Evolutionary conservation across 2,888 invertebrate genomes (phyloP), one percentile per base, ranked within the genome.

Genomic region (Merodon equestris): DNA sequence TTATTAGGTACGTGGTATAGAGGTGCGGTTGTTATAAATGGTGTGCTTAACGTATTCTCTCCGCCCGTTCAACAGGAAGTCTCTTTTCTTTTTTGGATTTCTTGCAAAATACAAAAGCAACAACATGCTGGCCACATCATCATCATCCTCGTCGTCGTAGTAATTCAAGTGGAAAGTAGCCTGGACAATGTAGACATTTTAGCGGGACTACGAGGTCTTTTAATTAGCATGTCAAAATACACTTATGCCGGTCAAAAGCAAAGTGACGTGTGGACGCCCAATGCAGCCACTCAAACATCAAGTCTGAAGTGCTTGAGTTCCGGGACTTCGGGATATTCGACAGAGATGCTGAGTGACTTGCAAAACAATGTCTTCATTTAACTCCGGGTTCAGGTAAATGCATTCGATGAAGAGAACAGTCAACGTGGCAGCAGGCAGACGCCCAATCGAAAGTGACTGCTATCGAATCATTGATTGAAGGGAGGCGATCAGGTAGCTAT

Each of bases 221-320:
- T 86, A 86, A 86, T 87, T 86, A 86, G 86, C 87, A 86, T 86
- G 86, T 87, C 86, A 86, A 76, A 83, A 82, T 77, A 68, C 83
- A 83, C 83, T 83, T 82, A 76, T 45, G 82, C 58, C 67, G 66
- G 48, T 68, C 76, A 61, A 63, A 75, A 70, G 60, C 53, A 40
- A n/a, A 68, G 60, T 73, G 72, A 82, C 81, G 76, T 56, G 61
- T 36, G 58, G 60, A 81, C 75, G 75, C 63, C 79, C 82, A 81
- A 66, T 53, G 36, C 60, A 42, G 70, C 66, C 81, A 72, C 77
- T 77, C 51, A 67, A 77, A 68, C 67, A 58, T 77, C 77, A 77
- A 72, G 47, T 27, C 34, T 67, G 72, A 72, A 77, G 72, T 77
- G 77, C 42, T 48, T 72, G 13, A 34, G 71, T 61, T 57, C 10